phyloP scores from a whole-genome alignment of 2,113 vertebrate genomes.

The Connochaetes taurinus region DNA sequence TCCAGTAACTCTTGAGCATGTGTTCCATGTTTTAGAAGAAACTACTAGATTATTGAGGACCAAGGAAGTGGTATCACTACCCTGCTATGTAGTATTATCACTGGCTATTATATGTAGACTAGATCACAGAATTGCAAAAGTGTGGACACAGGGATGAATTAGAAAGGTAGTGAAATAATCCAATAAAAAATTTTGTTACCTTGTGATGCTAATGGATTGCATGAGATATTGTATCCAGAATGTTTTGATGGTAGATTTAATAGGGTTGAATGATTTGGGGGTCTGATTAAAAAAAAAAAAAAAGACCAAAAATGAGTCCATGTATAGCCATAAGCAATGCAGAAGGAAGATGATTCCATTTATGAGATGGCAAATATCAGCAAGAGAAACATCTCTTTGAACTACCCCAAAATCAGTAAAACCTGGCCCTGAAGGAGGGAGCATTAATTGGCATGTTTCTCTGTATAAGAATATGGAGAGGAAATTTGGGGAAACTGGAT shows the following conservation, averaged over 20 bases:
- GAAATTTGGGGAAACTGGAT: neutral
- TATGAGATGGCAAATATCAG: neutral
- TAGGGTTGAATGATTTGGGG: neutral
- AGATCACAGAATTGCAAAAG: neutral
- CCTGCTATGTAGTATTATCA: neutral
- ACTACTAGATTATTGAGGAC: neutral
- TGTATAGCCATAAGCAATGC: neutral
- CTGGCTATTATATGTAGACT: neutral
- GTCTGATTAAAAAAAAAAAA: neutral
- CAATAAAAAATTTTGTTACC: neutral
- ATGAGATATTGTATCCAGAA: neutral
- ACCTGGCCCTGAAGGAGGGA: neutral
- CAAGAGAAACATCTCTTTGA: neutral
- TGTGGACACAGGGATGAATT: neutral
- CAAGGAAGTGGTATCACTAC: neutral
- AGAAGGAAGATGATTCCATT: neutral
- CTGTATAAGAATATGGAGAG: neutral
- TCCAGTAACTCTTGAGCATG: neutral
- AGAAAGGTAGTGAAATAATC: neutral
- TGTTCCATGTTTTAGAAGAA: neutral
- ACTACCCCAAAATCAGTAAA: neutral
- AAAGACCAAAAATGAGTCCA: neutral
- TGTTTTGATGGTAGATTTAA: neutral
- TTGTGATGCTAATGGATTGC: neutral
- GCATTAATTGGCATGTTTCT: neutral